Evolutionary conservation across 2,888 invertebrate genomes (phyloP), one percentile per base, ranked within the genome.

Genomic region (Chalcis sispes): DNA sequence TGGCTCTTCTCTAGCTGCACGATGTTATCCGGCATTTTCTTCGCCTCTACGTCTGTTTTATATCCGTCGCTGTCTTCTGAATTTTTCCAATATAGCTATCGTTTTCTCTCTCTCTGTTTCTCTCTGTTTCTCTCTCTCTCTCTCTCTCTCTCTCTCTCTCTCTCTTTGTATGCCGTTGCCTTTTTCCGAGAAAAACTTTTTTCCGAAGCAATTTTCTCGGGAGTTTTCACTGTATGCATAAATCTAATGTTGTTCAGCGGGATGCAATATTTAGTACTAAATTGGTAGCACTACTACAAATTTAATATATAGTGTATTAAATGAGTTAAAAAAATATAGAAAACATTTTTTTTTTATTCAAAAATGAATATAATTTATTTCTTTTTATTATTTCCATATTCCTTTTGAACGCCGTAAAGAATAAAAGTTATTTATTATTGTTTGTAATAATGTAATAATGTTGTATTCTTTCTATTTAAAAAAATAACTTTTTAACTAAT

Each of bases 21-120:
- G 77, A 80, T 79, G 71, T 77, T 79, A 77, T 79, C 69, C 79
- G 62, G 62, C 72, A 72, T 61, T 70, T 59, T 72, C 72, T 66
- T 64, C 46, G 52, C 70, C 52, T 72, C 52, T 72, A 67, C 67
- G 67, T 75, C 74, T 77, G 67, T 72, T 75, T 77, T 77, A 72
- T 77, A 75, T 77, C 75, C 71, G 62, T 52, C 65, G 61, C 73
- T 76, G 78, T 76, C 75, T 72, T 76, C 75, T 76, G 67, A 73
- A 74, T 74, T 74, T 77, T 74, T 72, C 79, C 79, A 71, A 77
- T 77, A 76, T 73, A 73, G 62, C 77, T n/a, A 62, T 20, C 32
- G 18, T 36, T 29, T 23, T 29, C 20, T 32, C 59, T 50, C 52
- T 23, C 32, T 50, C 36, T 46, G n/a, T 32, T 56, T 54, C 20